phyloP scores from a whole-genome alignment of 2,113 vertebrate genomes.

The Microtus pennsylvanicus region DNA sequence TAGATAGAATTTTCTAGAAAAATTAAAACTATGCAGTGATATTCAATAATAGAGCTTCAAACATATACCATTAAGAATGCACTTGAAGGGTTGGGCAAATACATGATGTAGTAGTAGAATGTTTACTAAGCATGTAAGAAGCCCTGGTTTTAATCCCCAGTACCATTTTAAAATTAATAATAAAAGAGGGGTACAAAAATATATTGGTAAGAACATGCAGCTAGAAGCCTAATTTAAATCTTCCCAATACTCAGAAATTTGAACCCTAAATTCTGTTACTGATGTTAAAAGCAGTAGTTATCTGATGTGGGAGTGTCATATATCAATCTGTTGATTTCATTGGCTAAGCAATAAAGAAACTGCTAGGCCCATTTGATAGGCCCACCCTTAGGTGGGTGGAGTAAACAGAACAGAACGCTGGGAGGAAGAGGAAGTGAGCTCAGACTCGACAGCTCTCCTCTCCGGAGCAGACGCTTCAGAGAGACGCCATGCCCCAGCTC shows the following conservation, averaged over 20 bases:
- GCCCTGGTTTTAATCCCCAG: not conserved
- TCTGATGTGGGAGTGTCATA: too few relatives aligned
- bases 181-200: not conserved
- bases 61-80: not conserved
- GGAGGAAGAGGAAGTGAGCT: too few relatives aligned
- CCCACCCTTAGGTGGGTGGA: too few relatives aligned
- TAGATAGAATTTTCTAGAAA: slow-evolving; percentile 3
- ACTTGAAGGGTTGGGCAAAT: not conserved
- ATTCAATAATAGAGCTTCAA: not conserved
- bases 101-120: not conserved
- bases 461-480: too few relatives aligned
- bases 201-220: not conserved
- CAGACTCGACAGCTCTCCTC: too few relatives aligned
- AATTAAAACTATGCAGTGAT: not conserved
- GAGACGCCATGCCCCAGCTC: too few relatives aligned
- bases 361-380: too few relatives aligned
- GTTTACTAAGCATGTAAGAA: not conserved
- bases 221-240: not conserved
- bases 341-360: too few relatives aligned
- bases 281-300: not conserved
- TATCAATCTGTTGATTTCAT: too few relatives aligned
- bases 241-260: slow-evolving; percentile 22
- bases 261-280: not conserved
- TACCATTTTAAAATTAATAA: not conserved
- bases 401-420: too few relatives aligned